Conservation (phyloP, 2,113 vertebrate species). For the Neofelis nebulosa region DNA sequence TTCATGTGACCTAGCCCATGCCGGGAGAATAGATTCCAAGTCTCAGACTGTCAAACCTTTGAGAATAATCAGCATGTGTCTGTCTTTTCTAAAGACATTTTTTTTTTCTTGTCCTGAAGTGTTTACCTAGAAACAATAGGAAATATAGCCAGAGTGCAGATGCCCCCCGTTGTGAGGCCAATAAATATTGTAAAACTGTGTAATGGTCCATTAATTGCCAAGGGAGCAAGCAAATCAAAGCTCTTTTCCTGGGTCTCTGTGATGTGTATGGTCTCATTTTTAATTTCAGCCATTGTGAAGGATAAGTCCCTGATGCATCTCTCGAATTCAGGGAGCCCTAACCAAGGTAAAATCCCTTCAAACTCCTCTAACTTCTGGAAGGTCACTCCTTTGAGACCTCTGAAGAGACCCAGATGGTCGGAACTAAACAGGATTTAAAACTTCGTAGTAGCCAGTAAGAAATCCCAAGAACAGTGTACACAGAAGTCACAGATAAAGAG, state of each 20-base stretch:
- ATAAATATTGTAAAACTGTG: not conserved
- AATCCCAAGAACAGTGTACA: not conserved
- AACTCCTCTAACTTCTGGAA: not conserved
- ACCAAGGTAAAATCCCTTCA: slow-evolving; percentile 4
- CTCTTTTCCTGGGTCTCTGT: not conserved
- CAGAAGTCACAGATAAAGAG: slow-evolving; percentile 43
- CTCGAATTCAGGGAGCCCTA: not conserved
- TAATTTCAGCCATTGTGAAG: slow-evolving; percentile 16
- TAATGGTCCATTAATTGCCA: slow-evolving; percentile 36
- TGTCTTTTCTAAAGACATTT: slow-evolving; percentile 5
- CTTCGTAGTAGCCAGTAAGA: slow-evolving; percentile 34
- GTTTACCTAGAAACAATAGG: slow-evolving; percentile 56
- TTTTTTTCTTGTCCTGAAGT: slow-evolving; percentile 25
- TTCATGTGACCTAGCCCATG: not conserved
- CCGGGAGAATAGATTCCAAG: not conserved
- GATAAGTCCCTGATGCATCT: not conserved
- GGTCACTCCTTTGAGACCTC: not conserved
- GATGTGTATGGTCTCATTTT: not conserved
- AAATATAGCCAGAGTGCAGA: slow-evolving; percentile 24
- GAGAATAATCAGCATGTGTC: not conserved
- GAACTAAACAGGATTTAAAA: slow-evolving; percentile 40
- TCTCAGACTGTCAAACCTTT: slow-evolving; percentile 12
- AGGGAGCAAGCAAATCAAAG: not conserved
- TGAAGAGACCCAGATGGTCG: not conserved
- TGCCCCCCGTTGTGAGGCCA: not conserved